Base-by-base conservation (phyloP, 2,113 vertebrate genomes). In the Coracopsis vasa region DNA sequence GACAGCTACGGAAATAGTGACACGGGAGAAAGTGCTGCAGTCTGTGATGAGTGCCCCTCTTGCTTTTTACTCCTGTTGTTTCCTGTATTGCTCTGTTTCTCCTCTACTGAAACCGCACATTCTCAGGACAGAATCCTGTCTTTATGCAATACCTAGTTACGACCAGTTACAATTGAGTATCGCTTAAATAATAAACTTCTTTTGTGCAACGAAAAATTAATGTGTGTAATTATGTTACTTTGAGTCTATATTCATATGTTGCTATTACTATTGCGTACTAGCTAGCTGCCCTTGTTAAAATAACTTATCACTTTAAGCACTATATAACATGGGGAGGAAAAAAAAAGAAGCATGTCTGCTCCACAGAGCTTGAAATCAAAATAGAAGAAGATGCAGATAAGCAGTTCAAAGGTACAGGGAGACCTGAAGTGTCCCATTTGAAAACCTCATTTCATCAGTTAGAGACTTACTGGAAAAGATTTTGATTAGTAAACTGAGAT, bases 1-100 rank as follows among this genome's bases (percentile, higher is more conserved):
- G 1, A 2, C 10, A 0, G 3, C 4, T 35, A 0, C 17, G 62
- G 29, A 28, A 61, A 28, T 19, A 18, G 10, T 9, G 61, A 41
- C 54, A 51, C 20, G 24, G 42, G 21, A 10, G 14, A 37, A 73
- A 48, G 47, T 1, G 29, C 9, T 42, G 58, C 47, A 0, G 9
- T 9, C 18, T 69, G 16, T 11, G 17, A 75, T 7, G 21, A 21
- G 20, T 13, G 28, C 10, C 33, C 31, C 28, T n/a, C n/a, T 31
- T 23, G 39, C 28, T 48, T 73, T 69, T 67, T 29, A 3, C 8
- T 47, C 6, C 11, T 19, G 11, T 44, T 27, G 9, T n/a, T 72
- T 45, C 10, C 17, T 54, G 7, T 27, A 6, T 44, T 65, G 12
- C 2, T 28, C 15, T 16, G 7, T 39, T n/a, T 62, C 37, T 41